Percentiles rank a stretch among this genome's conserved stretches.
phyloP scores from a whole-genome alignment of 1,140 invertebrate genomes.

The Drosophila ambigua region DNA sequence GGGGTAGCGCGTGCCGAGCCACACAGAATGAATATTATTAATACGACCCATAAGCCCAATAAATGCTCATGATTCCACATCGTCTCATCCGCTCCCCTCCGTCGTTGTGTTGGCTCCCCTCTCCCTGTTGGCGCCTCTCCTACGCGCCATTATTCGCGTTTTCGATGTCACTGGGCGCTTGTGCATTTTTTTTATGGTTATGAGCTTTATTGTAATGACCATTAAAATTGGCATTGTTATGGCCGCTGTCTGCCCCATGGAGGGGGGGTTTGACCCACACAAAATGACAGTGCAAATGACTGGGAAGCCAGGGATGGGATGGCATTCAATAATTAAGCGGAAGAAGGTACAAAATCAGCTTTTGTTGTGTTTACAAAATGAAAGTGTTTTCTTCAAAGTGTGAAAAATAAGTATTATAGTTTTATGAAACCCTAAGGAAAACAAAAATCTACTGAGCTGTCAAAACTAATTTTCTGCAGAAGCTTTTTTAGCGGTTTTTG shows the following conservation, averaged over 20 bases:
- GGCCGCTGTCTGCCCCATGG: constrained; percentile 35
- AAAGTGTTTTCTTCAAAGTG: too few species aligned
- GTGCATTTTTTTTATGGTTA: constrained; percentile 76
- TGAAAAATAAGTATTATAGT: too few species aligned
- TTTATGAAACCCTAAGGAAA: too few species aligned
- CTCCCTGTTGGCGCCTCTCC: not conserved
- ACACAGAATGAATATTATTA: constrained; percentile 70
- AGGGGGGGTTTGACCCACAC: constrained; percentile 49
- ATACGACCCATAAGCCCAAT: constrained; percentile 77
- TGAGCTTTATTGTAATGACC: constrained; percentile 72
- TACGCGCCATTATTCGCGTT: constrained; percentile 21
- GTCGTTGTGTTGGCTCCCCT: not conserved
- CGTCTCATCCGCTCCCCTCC: too few species aligned
- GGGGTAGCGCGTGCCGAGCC: constrained; percentile 19
- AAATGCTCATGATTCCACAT: constrained; percentile 61
- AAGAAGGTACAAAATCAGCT: not conserved
- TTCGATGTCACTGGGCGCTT: constrained; percentile 32
- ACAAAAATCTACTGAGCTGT: too few species aligned
- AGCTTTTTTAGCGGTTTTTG: too few species aligned
- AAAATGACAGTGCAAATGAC: constrained; percentile 33
- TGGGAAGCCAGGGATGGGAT: constrained; percentile 17
- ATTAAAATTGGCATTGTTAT: constrained; percentile 82
- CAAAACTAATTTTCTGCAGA: too few species aligned
- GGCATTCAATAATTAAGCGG: not conserved
- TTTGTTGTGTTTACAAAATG: too few species aligned